Base-by-base conservation (phyloP, 2,888 invertebrate genomes). In the Ochropacha duplaris region DNA sequence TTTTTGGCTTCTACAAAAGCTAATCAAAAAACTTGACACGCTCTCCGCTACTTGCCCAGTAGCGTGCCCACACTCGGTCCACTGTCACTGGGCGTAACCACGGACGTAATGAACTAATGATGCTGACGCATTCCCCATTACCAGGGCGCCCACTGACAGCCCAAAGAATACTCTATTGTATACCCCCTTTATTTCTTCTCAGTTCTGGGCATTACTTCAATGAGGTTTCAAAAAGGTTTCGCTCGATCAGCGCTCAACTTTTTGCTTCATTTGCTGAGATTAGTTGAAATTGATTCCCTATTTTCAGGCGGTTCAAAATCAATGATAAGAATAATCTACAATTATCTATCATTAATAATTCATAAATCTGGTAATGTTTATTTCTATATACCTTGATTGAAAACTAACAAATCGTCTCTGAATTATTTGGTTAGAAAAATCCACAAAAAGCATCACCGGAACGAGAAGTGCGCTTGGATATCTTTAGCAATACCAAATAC, bases 51-150 rank as follows among this genome's bases (percentile, higher is more conserved):
- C 26, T 12, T 16, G 56, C 2, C 0, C 22, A 28, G 1, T 9
- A 14, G 3, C 8, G 19, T 9, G 9, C 5, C 24, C 49, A 54
- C 62, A 59, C 49, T 36, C 49, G 54, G 63, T 65, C 36, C 36
- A 36, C 74, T 72, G 74, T 72, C 78, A 74, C 69, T 72, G 78
- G 81, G 87, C 83, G 87, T 82, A 81, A 81, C 86, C 80, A 72
- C 75, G 73, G 66, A 73, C 77, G 78, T 86, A 87, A 88, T 85
- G 84, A 86, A 86, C 84, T 88, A 88, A 89, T 86, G 86, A 86
- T 77, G 86, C 87, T 87, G 88, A 88, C 87, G 84, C 84, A 83
- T 77, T 76, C 73, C 66, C 82, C 85, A 81, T 83, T 81, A 82
- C 81, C 51, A 60, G 61, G 65, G 57, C 61, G 62, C 69, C 52